A percentile compares a stretch with the other conserved stretches of the same genome.
These are phyloP conservation scores for Julus scanicus DNA, from an alignment of 2,888 invertebrate species.

Conservation along the genomic window DNA sequence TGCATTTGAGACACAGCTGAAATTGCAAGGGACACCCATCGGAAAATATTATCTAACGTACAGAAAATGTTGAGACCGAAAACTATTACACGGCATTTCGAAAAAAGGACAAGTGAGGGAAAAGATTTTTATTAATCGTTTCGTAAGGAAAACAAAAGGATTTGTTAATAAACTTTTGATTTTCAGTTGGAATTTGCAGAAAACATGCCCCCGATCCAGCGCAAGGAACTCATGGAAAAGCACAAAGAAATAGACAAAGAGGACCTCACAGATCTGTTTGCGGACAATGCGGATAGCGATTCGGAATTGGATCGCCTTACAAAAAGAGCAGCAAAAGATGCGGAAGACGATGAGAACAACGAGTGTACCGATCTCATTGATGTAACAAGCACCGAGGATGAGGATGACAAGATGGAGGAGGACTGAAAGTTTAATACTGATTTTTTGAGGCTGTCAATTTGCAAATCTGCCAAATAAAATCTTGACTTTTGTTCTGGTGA, in stretches of 20 bases:
- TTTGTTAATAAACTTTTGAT: no score
- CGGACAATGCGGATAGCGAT: slow-evolving; percentile 68
- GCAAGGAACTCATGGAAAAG: slow-evolving; percentile 69
- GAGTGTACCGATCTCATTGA: background rate
- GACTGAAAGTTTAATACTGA: background rate
- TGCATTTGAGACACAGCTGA: no score
- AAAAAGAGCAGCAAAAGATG: slow-evolving; percentile 59
- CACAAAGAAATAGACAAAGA: slow-evolving; percentile 59
- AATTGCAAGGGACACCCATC: no score
- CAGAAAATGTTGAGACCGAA: no score
- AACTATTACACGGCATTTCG: no score
- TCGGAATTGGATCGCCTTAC: slow-evolving; percentile 44
- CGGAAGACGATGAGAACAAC: slow-evolving; percentile 36
- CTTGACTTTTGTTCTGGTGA: background rate
- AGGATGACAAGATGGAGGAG: no score
- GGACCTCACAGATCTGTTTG: slow-evolving; percentile 69
- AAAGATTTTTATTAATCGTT: no score
- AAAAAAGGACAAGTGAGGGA: no score
- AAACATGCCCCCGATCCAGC: slow-evolving; percentile 71
- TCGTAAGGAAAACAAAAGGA: no score
- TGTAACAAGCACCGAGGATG: background rate
- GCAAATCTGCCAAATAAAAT: background rate
- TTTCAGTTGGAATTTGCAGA: slow-evolving; percentile 36
- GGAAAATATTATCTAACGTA: no score
- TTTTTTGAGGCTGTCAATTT: background rate